A percentile compares a stretch with the other conserved stretches of the same genome.
Evolutionary conservation across 1,140 invertebrate genomes (phyloP).

Genomic region (Lasioglossum albipes): DNA sequence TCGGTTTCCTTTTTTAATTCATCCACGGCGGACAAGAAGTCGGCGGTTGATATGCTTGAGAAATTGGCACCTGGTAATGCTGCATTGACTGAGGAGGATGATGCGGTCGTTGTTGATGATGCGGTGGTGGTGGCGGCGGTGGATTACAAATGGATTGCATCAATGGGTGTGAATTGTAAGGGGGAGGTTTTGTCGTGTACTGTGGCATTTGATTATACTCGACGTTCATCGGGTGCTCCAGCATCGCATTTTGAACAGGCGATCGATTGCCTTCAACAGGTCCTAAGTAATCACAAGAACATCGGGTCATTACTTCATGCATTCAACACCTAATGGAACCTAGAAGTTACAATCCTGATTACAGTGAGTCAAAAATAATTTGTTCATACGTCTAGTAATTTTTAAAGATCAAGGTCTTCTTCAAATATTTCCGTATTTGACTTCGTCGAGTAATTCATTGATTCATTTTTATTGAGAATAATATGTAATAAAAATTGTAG

Average conservation of each 20-base stretch:
- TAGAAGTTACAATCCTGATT: neutral
- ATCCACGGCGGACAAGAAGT: conserved; percentile 73
- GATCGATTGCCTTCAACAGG: conserved; percentile 67
- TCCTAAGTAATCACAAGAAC: conserved; percentile 56
- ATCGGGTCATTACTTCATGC: conserved; percentile 18
- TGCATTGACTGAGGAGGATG: conserved; percentile 60
- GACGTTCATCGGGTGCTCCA: conserved; percentile 68
- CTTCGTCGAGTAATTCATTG: no score
- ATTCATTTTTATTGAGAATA: no score
- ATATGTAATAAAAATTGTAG: no score
- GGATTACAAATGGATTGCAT: conserved; percentile 76
- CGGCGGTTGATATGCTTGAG: conserved; percentile 71
- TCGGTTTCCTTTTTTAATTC: conserved; percentile 60
- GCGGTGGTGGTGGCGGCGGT: conserved; percentile 68
- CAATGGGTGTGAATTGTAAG: conserved; percentile 69
- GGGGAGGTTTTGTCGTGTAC: conserved; percentile 68
- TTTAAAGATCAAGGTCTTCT: neutral
- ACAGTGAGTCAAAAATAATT: neutral
- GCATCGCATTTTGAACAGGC: conserved; percentile 62
- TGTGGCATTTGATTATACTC: conserved; percentile 71
- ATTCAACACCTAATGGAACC: neutral
- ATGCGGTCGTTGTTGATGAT: conserved; percentile 65
- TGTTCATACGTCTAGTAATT: neutral
- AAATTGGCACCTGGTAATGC: conserved; percentile 72
- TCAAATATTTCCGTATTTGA: neutral